These are phyloP conservation scores for Ceyx cyanopectus DNA, from an alignment of 2,113 vertebrate species.

Conservation along the genomic window DNA sequence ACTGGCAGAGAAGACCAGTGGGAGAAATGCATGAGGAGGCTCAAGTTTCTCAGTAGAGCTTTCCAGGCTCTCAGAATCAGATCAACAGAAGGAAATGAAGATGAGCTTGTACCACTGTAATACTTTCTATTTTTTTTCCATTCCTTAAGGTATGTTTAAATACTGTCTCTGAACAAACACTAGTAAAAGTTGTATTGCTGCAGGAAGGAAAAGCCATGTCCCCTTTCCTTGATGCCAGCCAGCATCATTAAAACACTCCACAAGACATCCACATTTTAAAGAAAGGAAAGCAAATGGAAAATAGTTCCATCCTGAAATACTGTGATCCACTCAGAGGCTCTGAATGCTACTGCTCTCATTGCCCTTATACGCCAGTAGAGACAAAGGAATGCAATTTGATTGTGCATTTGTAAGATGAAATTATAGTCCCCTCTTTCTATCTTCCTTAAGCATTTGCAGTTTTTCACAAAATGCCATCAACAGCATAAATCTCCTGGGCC, in stretches of 20 bases:
- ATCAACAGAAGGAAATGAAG: background rate
- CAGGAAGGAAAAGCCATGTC: background rate
- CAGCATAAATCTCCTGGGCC: conserved; percentile 39
- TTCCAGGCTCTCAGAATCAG: background rate
- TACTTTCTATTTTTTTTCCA: background rate
- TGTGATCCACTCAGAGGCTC: background rate
- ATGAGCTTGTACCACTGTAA: background rate
- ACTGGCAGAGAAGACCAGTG: background rate
- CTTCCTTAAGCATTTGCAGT: conserved; percentile 6
- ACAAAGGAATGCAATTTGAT: conserved; percentile 53
- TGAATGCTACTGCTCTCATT: conserved; percentile 21
- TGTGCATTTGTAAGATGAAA: background rate
- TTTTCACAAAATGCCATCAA: conserved; percentile 29
- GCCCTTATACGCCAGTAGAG: background rate
- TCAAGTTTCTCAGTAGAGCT: background rate
- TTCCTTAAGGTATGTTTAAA: background rate
- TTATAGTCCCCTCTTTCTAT: background rate
- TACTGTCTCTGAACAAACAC: background rate
- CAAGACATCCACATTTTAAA: background rate
- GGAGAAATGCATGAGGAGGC: background rate
- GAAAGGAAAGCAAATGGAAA: background rate
- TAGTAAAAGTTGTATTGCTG: background rate
- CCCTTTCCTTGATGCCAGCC: background rate
- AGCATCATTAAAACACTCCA: background rate
- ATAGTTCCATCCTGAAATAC: background rate